Base-by-base conservation (phyloP, 1,140 invertebrate species). In the Cardiocondyla obscurior region DNA sequence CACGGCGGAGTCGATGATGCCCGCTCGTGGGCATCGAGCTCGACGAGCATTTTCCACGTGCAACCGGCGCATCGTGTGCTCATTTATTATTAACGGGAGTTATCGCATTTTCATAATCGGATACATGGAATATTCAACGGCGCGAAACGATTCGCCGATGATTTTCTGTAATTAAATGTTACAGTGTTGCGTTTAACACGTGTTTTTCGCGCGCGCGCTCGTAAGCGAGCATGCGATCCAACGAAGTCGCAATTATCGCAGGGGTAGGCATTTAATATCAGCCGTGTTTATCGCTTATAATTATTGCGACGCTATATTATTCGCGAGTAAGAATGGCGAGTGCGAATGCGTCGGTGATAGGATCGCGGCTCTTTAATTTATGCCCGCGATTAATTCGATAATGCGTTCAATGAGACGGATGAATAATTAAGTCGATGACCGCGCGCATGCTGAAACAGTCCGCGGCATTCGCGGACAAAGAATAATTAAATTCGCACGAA, bases 61-160 rank as follows among this genome's bases (percentile, higher is more conserved):
- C 30, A 53, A 28, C n/a, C 28, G 39, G 30, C 19, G 42, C 58
- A n/a, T 76, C 74, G 62, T 67, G 49, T 39, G 25, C 74, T 79
- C 74, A 36, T 79, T 79, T 79, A 79, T 79, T 69, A 79, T 79
- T 79, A 79, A 79, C 36, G 39, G 33, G 62, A 69, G 74, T 79
- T 79, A 79, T 79, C 74, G 44, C 84, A 83, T 87, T 82, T 85
- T 77, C 79, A 55, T 79, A 49, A 86, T 87, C 84, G 62, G 81
- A 86, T 87, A 86, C 33, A 79, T 86, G 36, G 84, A 86, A 87
- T 86, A 86, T 87, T 87, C 51, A 87, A 81, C 62, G 57, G 73
- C 73, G 53, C 60, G 73, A 49, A 86, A 67, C 85, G 85, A 83
- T 77, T 55, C 65, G 49, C 82, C 81, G 85, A 87, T 87, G 82